Base-by-base conservation (phyloP, 2,888 invertebrate species). In the Tetragonula carbonaria region DNA sequence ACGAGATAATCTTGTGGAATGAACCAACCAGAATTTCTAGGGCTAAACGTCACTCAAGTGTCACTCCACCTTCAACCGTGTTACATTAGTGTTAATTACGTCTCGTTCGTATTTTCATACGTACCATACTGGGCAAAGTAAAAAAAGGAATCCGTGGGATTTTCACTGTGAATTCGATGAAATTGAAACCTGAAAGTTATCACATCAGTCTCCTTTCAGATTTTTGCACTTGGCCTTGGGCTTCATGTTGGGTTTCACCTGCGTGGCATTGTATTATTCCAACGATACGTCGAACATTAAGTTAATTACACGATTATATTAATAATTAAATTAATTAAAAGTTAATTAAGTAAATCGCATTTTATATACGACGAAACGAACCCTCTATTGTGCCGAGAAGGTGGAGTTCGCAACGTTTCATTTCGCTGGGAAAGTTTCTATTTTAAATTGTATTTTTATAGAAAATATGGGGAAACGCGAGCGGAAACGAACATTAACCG, bases 61-160 rank as follows among this genome's bases (percentile, higher is more conserved):
- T 70, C 83, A 79, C 21, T 72, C 70, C 55, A 23, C 79, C 65
- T 73, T 71, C 76, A 38, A 68, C 23, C 65, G 38, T 53, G 68
- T 78, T 73, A 76, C 85, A 83, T 76, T 79, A 79, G 74, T 59
- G 76, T 79, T 85, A 85, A 79, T 76, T 79, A 73, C 70, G 33
- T 74, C 18, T 70, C 23, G 51, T 55, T 72, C 68, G 28, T 53
- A 78, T 78, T 84, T 82, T 67, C 78, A 78, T 68, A 75, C 67
- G 50, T 50, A 51, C 28, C 21, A 14, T 4, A 33, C 33, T 33
- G 8, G 55, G 8, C 45, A 5, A 28, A 14, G n/a, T 45, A 71
- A 72, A 75, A 75, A 80, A 33, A 28, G 28, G 6, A 33, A n/a
- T 28, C 18, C 4, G 23, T n/a, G 23, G 51, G 16, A 38, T 71